phyloP scores from a whole-genome alignment of 2,113 vertebrate species.

The Hystrix brachyura region DNA sequence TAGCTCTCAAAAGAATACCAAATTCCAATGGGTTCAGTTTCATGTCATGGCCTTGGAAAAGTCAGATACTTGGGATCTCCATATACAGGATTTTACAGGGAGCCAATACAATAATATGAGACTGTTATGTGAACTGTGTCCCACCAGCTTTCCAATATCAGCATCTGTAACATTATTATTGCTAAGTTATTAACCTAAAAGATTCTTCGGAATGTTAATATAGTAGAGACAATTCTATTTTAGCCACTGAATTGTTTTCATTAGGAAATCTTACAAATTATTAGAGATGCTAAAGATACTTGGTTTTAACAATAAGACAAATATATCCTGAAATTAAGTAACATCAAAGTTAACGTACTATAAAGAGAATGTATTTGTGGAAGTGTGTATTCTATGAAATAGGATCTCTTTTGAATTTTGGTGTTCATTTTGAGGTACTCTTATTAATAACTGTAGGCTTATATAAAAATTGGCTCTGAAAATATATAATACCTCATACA shows the following conservation, averaged over 20 bases:
- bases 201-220: background rate
- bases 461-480: background rate
- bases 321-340: slow-evolving; percentile 7
- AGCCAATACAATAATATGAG: background rate
- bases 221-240: background rate
- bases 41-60: background rate
- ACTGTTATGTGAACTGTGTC: background rate
- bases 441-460: background rate
- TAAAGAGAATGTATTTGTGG: background rate
- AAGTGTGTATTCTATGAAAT: background rate
- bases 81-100: background rate
- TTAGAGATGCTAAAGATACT: background rate
- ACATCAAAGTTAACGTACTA: background rate
- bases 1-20: background rate
- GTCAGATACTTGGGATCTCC: background rate
- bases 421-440: background rate
- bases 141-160: background rate
- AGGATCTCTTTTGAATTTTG: background rate
- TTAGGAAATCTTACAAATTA: background rate
- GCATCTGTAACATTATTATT: background rate
- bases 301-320: slow-evolving; percentile 2
- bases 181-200: background rate
- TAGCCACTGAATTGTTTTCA: background rate
- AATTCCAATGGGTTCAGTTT: background rate
- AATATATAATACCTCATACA: background rate